Evolutionary conservation across 1,140 invertebrate species (phyloP), one percentile per base, ranked within the genome.

Genomic region (Magallana angulata): DNA sequence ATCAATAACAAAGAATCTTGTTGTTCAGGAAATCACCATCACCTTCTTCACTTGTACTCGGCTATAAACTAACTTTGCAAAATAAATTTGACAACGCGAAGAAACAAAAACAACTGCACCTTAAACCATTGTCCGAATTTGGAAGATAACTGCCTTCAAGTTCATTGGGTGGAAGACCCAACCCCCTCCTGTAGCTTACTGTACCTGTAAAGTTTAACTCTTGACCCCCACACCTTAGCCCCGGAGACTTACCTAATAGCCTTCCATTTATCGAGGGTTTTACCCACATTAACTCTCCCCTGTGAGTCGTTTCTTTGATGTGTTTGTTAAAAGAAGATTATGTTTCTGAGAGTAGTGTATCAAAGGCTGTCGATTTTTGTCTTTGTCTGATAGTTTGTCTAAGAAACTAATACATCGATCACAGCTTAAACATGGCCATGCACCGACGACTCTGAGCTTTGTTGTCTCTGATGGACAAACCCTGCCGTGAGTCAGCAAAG

Each of bases 401-500:
- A 30, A 30, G 18, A 76, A 76, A 12, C 68, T 30, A 76, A 76
- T 76, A 76, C 68, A 76, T 76, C n/a, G n/a, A n/a, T n/a, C 68
- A 76, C 68, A 36, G 68, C 24, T 76, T 76, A 7, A 76, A 76
- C 24, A 24, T 36, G 68, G 18, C 24, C 24, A 76, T 76, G 68
- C 68, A 76, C 68, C 68, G 24, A 9, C 36, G 68, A 76, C 24
- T 76, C 68, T 30, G 36, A 7, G 12, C 68, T 64, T 64, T 18
- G 11, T 64, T n/a, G 7, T 64, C 16, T 12, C 60, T 64, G 60
- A n/a, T 16, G 60, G 16, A n/a, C 68, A 76, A 30, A 76, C 9
- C 11, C 68, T 24, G 36, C 36, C 36, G 68, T 76, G 68, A 76
- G 68, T 76, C 68, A 76, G 68, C 68, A 76, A 30, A 30, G 36